Percentiles rank a stretch among this genome's conserved stretches.
Evolutionary conservation across 2,113 vertebrate genomes (phyloP).

Genomic region (Pterophyllum scalare): DNA sequence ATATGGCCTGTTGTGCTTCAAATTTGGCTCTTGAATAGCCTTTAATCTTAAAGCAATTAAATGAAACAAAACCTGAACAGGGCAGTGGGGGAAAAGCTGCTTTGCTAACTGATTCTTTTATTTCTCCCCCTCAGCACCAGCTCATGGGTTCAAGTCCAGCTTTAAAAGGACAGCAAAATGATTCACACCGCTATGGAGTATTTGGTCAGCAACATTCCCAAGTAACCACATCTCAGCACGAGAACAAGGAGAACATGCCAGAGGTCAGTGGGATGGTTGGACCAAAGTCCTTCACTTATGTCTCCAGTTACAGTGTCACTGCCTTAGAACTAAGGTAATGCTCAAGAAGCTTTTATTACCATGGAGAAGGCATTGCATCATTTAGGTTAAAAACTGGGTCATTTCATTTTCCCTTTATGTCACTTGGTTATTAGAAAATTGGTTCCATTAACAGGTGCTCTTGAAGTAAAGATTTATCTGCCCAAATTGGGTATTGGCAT

Average conservation of each 20-base stretch:
- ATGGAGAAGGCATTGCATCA: conserved; percentile 16
- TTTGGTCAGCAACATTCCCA: conserved; percentile 73
- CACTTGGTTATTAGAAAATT: neutral
- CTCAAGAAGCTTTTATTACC: conserved; percentile 1
- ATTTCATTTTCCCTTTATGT: neutral
- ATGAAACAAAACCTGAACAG: neutral
- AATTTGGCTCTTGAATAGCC: neutral
- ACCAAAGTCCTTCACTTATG: neutral
- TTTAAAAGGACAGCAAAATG: conserved; percentile 83
- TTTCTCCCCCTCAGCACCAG: conserved; percentile 76
- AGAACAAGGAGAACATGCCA: conserved; percentile 93
- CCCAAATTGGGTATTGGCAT: neutral
- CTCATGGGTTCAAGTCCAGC: conserved; percentile 88
- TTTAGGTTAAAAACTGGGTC: neutral
- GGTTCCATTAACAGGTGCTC: neutral
- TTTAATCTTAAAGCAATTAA: neutral
- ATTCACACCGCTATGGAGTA: conserved; percentile 79
- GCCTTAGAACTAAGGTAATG: neutral
- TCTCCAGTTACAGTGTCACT: neutral
- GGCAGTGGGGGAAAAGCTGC: neutral
- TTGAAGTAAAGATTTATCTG: neutral
- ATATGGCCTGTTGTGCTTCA: neutral
- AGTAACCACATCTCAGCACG: conserved; percentile 10
- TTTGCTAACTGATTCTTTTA: neutral
- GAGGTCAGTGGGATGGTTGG: conserved; percentile 49